Conservation (phyloP, 2,797 vertebrate species). For the Calcarius lapponicus region DNA sequence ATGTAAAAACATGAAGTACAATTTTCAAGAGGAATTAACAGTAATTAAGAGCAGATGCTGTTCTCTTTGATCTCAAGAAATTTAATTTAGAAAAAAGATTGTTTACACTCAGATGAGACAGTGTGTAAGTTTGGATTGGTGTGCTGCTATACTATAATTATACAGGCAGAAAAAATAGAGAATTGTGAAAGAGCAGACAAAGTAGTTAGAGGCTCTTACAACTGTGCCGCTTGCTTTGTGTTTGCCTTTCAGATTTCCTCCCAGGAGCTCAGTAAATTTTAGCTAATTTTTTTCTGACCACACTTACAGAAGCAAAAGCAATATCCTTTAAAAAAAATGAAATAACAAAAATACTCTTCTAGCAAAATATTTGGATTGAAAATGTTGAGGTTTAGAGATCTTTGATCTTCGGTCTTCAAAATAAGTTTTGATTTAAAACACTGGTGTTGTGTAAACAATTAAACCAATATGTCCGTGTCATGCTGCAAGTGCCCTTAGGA, state of each 20-base stretch:
- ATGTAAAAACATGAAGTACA: background rate
- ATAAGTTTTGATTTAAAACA: background rate
- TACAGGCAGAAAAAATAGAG: background rate
- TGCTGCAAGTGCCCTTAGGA: background rate
- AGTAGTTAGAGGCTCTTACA: background rate
- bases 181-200: background rate
- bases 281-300: background rate
- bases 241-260: background rate
- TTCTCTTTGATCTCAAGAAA: slow-evolving; percentile 2
- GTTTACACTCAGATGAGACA: background rate
- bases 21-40: slow-evolving; percentile 15
- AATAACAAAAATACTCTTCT: background rate
- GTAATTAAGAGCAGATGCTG: slow-evolving; percentile 38
- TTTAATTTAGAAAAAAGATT: background rate
- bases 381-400: background rate
- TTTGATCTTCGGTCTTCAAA: background rate
- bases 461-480: background rate
- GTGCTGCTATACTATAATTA: background rate
- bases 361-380: background rate
- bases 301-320: background rate
- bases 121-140: background rate
- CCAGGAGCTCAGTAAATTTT: background rate
- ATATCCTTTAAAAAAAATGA: background rate
- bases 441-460: background rate
- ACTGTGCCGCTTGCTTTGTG: background rate